A percentile compares a stretch with the other conserved stretches of the same genome.
Conservation (phyloP, 2,888 invertebrate genomes). For the Pseudeuparius sepicola region DNA sequence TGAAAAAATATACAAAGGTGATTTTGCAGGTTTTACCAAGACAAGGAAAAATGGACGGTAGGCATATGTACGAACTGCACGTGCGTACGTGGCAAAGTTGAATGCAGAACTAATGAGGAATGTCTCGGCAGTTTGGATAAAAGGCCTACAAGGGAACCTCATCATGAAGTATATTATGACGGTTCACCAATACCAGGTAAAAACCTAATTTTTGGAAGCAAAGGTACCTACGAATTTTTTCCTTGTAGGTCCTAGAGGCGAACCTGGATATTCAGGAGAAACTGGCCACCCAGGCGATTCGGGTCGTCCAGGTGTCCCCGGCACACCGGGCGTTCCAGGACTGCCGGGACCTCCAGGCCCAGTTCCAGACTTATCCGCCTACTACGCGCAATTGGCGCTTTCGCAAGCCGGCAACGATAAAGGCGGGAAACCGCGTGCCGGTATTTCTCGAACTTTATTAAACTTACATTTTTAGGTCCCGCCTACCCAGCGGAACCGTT, state of each 20-base stretch:
- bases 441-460: too few species aligned
- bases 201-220: conserved; percentile 1
- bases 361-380: conserved; percentile 62
- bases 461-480: conserved; percentile 35
- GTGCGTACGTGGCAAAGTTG: conserved; percentile 54
- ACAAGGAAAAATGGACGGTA: conserved; percentile 60
- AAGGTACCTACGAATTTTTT: background rate
- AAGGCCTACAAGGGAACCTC: conserved; percentile 26
- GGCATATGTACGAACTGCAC: conserved; percentile 64
- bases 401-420: conserved; percentile 65
- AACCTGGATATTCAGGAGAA: conserved; percentile 45
- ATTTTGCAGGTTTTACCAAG: conserved; percentile 28
- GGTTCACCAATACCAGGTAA: conserved; percentile 17
- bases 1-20: too few species aligned
- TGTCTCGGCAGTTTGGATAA: conserved; percentile 40
- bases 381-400: conserved; percentile 64
- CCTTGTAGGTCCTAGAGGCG: conserved; percentile 41
- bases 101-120: conserved; percentile 42
- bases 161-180: conserved; percentile 11
- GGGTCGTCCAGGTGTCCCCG: conserved; percentile 52
- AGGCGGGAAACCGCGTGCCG: too few species aligned
- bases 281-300: conserved; percentile 49
- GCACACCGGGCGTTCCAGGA: conserved; percentile 58
- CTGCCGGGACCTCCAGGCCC: conserved; percentile 51
- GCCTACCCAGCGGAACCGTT: conserved; percentile 44